Base-by-base conservation (phyloP, 2,888 invertebrate genomes). In the Zootermopsis nevadensis region DNA sequence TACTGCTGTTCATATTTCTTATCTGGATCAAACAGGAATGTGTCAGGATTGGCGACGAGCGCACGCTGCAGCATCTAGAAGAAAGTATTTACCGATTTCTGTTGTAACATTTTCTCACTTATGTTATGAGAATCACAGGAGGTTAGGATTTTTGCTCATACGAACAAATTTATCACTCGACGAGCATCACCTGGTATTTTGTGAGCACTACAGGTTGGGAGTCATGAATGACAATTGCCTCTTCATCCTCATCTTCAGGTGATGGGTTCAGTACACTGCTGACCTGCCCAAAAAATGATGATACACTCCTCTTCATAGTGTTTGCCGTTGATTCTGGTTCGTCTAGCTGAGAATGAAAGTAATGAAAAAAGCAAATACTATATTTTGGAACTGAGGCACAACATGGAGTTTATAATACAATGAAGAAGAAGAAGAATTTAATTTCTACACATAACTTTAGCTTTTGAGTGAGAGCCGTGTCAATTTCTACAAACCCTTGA, bases 321-420 rank as follows among this genome's bases (percentile, higher is more conserved):
- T 92, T 93, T 3, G 94, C 94, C 60, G 94, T 92, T n/a, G 94
- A 94, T 87, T 93, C 93, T 74, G 94, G 93, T 86, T 93, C 93
- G 87, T 95, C 94, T 88, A 94, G 89, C 94, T 94, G 88, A 77
- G 90, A 90, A 86, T 48, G 84, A 84, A 85, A 85, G 69, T 76
- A 33, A 77, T 19, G 10, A 42, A 74, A 35, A 30, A 3, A 38
- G 4, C 10, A 38, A 10, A 10, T 38, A 19, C 3, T 12, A 15
- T 48, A 48, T 48, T 48, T 15, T 48, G 19, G 15, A 48, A 48
- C 48, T 48, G 19, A 48, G 19, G 15, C 48, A 48, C 48, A 48
- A 42, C 38, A 42, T 15, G 12, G 38, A 42, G 38, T 0, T 15
- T 42, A 48, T 19, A 8, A 3, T 15, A 48, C 42, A 19, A 48